phyloP scores from a whole-genome alignment of 2,888 invertebrate species.

The Andrena flavipes region DNA sequence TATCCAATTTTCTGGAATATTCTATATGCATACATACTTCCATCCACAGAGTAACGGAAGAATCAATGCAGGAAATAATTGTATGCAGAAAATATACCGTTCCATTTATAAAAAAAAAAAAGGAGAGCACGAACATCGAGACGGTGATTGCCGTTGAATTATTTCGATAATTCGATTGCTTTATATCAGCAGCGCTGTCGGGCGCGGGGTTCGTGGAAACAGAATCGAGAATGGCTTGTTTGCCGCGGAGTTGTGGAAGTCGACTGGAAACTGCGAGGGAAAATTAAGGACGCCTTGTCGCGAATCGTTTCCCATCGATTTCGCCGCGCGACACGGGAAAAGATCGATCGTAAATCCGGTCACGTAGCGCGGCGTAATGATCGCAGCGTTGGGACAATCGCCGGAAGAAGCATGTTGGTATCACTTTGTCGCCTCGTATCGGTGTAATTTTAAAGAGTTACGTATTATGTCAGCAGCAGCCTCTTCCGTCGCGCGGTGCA shows the following conservation, averaged over 20 bases:
- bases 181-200: not conserved
- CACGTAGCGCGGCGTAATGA: constrained; percentile 50
- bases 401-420: constrained; percentile 59
- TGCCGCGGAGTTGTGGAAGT: not conserved
- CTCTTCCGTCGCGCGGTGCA: constrained; percentile 28
- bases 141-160: not conserved
- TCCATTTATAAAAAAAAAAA: too few species aligned
- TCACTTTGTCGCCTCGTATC: constrained; percentile 55
- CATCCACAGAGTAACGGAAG: too few species aligned
- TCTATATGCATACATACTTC: too few species aligned
- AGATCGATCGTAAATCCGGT: constrained; percentile 47
- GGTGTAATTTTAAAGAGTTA: constrained; percentile 42
- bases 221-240: not conserved
- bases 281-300: constrained; percentile 5
- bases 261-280: constrained; percentile 6
- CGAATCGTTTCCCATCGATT: constrained; percentile 37
- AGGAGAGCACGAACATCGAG: not conserved
- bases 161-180: constrained; percentile 2
- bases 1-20: too few species aligned
- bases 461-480: constrained; percentile 46
- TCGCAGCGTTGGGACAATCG: constrained; percentile 46
- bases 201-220: not conserved
- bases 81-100: too few species aligned
- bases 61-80: too few species aligned
- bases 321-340: not conserved